Evolutionary conservation across 1,140 invertebrate species (phyloP), one percentile per base, ranked within the genome.

Genomic region (Anagrus nilaparvatae): DNA sequence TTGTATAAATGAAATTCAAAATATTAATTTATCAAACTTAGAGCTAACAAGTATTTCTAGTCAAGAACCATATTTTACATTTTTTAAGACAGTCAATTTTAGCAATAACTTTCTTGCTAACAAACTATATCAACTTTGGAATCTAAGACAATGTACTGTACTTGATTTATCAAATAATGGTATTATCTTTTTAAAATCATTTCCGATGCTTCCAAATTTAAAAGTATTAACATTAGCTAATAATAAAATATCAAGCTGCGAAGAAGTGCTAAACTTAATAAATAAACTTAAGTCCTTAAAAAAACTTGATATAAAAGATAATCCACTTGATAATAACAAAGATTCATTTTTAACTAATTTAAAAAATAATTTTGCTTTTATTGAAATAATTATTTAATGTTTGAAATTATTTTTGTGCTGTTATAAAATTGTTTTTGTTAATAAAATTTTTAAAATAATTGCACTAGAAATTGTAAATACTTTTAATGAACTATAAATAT

Each of bases 21-120:
- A 35, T 13, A 58, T 74, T 4, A 53, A 67, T 48, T 59, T 76
- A 17, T 61, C 63, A 1, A 52, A 50, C 24, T 49, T 61, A 19
- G 40, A 58, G 27, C 51, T 75, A 18, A 67, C 65, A 5, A 58
- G 60, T 17, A 49, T 77, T 25, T 67, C 64, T 27, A 69, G 16
- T 30, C 36, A 72, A 51, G 58, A 59, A 18, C 70, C 75, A 36
- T 71, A 74, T 53, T 59, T 77, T 2, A 50, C 59, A 43, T 61
- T 69, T 8, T 64, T 63, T 5, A 55, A 70, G 34, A 51, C 63
- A 44, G 43, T 72, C 8, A 52, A 70, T 41, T 50, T 73, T 12
- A 45, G 46, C 49, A 40, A 46, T 39, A 62, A 65, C 48, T 17
- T 46, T 40, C 44, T 70, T 45, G 43, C 39, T 41, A 54, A 55